Evolutionary conservation across 2,888 invertebrate species (phyloP).

Genomic region (Dyspetes luteomarginatus): DNA sequence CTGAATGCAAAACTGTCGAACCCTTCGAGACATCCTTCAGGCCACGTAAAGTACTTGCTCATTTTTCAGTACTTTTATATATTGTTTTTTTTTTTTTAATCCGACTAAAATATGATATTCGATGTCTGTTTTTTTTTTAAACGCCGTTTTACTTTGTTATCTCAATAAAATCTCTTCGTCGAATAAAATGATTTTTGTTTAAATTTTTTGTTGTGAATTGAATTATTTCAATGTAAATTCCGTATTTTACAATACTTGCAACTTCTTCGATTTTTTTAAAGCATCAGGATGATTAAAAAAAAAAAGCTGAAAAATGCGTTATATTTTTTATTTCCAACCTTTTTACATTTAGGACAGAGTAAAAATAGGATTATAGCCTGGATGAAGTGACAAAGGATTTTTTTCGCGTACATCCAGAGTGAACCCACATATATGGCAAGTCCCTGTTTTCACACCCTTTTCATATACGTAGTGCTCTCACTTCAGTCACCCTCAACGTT

Average conservation of each 20-base stretch:
- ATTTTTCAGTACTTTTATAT: constrained; percentile 3
- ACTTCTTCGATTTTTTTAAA: too few relatives aligned
- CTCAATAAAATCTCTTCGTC: neutral
- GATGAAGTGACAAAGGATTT: neutral
- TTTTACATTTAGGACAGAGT: too few relatives aligned
- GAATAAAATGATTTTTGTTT: too few relatives aligned
- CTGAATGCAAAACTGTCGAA: constrained; percentile 34
- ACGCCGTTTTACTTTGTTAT: neutral
- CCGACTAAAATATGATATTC: neutral
- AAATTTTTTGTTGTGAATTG: too few relatives aligned
- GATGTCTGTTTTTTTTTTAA: neutral
- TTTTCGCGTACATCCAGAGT: constrained; percentile 13
- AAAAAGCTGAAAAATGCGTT: too few relatives aligned
- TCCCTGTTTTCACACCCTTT: constrained; percentile 72
- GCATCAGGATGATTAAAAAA: too few relatives aligned
- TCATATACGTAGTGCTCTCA: constrained; percentile 65
- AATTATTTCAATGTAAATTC: too few relatives aligned
- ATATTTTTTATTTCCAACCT: too few relatives aligned
- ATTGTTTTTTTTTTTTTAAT: constrained; percentile 12
- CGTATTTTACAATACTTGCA: too few relatives aligned
- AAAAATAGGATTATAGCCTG: neutral
- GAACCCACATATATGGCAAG: constrained; percentile 44
- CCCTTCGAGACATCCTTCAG: too few relatives aligned
- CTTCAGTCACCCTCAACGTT: constrained; percentile 43
- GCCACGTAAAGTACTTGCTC: neutral